Evolutionary conservation across 2,888 invertebrate genomes (phyloP).

Genomic region (Schizaphis graminum): DNA sequence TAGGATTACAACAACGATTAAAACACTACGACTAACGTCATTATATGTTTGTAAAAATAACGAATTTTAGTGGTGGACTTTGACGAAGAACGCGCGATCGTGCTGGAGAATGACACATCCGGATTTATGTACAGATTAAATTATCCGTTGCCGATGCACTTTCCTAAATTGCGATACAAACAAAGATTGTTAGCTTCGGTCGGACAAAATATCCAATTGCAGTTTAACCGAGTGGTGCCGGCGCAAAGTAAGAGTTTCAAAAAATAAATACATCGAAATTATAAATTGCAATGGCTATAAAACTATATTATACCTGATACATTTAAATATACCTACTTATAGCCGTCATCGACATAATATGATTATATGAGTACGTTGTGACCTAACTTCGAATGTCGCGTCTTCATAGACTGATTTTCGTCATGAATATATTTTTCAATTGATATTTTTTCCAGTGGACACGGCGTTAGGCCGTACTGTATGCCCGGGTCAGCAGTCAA

Average conservation of each 20-base stretch:
- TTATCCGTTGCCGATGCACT: constrained; percentile 72
- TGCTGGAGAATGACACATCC: constrained; percentile 70
- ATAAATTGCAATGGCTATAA: not conserved
- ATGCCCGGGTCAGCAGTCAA: constrained; percentile 68
- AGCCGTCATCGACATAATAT: not conserved
- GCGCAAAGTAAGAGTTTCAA: constrained; percentile 66
- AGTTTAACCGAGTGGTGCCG: constrained; percentile 68
- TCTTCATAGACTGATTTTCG: not conserved
- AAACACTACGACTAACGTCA: not conserved
- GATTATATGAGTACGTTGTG: not conserved
- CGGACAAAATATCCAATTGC: constrained; percentile 74
- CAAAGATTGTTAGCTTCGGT: constrained; percentile 76
- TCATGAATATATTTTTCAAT: not conserved
- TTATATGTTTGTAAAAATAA: not conserved
- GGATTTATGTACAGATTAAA: constrained; percentile 75
- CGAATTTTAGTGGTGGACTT: constrained; percentile 67
- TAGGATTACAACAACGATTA: not conserved
- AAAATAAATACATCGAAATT: not conserved
- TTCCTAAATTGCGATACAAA: constrained; percentile 71
- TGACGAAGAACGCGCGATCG: constrained; percentile 69
- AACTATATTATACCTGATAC: not conserved
- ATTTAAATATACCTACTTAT: not conserved
- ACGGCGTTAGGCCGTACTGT: constrained; percentile 62
- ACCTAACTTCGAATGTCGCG: not conserved
- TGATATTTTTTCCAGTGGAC: constrained; percentile 59